Percentiles rank a stretch among this genome's conserved stretches.
Conservation (phyloP, 2,797 vertebrate genomes). For the Myotis vivesi region DNA sequence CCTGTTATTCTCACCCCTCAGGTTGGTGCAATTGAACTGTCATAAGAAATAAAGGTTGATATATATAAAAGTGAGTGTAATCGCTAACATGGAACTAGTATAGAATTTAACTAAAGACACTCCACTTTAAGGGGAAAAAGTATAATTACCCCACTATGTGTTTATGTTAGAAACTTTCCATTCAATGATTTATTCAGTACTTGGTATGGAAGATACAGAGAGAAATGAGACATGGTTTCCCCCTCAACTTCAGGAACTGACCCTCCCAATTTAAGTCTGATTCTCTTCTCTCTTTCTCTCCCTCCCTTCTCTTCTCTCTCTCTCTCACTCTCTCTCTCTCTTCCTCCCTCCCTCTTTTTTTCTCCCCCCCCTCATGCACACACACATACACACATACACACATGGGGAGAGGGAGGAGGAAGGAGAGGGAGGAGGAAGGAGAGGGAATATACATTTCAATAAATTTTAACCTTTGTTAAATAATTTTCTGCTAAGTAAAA, state of each 20-base stretch:
- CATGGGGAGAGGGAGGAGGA: not conserved
- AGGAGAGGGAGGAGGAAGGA: not conserved
- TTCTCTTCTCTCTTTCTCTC: not conserved
- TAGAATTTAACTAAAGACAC: not conserved
- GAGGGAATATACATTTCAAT: not conserved
- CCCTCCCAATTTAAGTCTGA: not conserved
- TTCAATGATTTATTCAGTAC: not conserved
- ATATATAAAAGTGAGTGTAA: not conserved
- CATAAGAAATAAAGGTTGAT: not conserved
- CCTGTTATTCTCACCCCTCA: not conserved
- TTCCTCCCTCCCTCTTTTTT: not conserved
- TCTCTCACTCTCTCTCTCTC: not conserved
- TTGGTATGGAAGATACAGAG: not conserved
- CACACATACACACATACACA: not conserved
- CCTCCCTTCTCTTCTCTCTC: accelerated
- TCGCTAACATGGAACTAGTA: not conserved
- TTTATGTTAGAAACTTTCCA: not conserved
- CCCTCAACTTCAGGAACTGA: not conserved
- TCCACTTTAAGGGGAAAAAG: not conserved
- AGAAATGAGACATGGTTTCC: not conserved
- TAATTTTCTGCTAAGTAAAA: not conserved
- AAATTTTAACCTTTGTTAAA: not conserved
- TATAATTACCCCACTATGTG: not conserved
- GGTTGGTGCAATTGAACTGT: not conserved
- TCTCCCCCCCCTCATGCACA: not conserved